A percentile compares a stretch with the other conserved stretches of the same genome.
Conservation (phyloP, 1,140 invertebrate genomes). For the Cardiocondyla obscurior region DNA sequence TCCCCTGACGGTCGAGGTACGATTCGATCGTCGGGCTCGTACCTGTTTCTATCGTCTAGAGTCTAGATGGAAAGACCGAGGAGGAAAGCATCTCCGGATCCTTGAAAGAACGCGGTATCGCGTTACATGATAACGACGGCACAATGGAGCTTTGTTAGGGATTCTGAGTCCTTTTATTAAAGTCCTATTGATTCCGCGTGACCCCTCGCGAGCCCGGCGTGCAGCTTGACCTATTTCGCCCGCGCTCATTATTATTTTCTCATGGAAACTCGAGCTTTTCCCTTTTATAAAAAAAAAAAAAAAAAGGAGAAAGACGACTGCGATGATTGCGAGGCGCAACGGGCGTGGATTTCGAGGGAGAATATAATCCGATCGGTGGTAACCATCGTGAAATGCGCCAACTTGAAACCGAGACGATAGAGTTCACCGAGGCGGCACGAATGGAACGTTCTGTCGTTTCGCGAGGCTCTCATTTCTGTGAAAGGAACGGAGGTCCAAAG, state of each 20-base stretch:
- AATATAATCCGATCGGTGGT: conserved; percentile 58
- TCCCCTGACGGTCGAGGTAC: conserved; percentile 19
- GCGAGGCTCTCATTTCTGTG: conserved; percentile 16
- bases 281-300: conserved; percentile 1
- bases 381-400: conserved; percentile 45
- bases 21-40: not conserved
- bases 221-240: conserved; percentile 71
- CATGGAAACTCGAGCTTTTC: conserved; percentile 72
- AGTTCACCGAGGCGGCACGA: conserved; percentile 54
- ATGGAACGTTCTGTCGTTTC: conserved; percentile 42
- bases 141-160: conserved; percentile 77
- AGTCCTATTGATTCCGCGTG: conserved; percentile 69
- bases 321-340: not conserved
- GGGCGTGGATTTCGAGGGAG: conserved; percentile 9
- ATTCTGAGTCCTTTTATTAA: conserved; percentile 72
- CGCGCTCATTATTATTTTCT: conserved; percentile 70
- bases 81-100: conserved; percentile 67
- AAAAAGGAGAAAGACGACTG: too few relatives aligned
- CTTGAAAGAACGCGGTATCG: conserved; percentile 75
- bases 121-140: conserved; percentile 78
- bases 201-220: conserved; percentile 57
- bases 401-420: conserved; percentile 19
- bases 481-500: conserved; percentile 26
- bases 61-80: not conserved
- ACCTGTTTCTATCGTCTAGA: conserved; percentile 42